Evolutionary conservation across 2,888 invertebrate species (phyloP).

Genomic region (Pandemis corylana): DNA sequence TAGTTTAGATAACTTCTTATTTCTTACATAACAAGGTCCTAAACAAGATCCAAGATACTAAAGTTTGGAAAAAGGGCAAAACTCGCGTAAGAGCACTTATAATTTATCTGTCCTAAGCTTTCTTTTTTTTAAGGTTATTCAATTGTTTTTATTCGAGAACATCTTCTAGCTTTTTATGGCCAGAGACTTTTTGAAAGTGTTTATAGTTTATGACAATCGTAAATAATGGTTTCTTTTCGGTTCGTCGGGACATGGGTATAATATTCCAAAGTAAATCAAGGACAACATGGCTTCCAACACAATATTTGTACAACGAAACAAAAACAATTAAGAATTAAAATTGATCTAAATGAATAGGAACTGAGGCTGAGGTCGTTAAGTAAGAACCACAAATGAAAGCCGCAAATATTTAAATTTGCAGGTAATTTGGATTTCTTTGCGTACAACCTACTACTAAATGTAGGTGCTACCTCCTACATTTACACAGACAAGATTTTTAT

Average conservation of each 20-base stretch:
- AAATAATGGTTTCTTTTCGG: neutral
- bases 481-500: neutral
- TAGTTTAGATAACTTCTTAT: neutral
- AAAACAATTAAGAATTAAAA: conserved; percentile 39
- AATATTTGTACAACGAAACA: conserved; percentile 40
- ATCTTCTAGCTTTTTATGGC: neutral
- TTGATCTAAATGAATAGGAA: conserved; percentile 49
- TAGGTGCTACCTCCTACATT: no score
- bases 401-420: conserved; percentile 18
- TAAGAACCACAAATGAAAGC: conserved; percentile 30
- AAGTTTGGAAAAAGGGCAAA: neutral
- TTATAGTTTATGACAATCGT: neutral
- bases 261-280: conserved; percentile 15
- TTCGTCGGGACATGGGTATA: conserved; percentile 20
- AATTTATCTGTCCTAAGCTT: neutral
- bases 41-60: neutral
- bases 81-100: neutral
- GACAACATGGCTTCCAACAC: conserved; percentile 42
- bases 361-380: conserved; percentile 46
- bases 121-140: neutral
- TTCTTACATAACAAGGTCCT: neutral
- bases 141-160: neutral
- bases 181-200: neutral
- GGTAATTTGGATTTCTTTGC: conserved; percentile 16
- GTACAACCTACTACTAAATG: conserved; percentile 2